A percentile compares a stretch with the other conserved stretches of the same genome.
These are phyloP conservation scores for Phocides pigmalion DNA, from an alignment of 1,140 invertebrate genomes.

Conservation along the genomic window DNA sequence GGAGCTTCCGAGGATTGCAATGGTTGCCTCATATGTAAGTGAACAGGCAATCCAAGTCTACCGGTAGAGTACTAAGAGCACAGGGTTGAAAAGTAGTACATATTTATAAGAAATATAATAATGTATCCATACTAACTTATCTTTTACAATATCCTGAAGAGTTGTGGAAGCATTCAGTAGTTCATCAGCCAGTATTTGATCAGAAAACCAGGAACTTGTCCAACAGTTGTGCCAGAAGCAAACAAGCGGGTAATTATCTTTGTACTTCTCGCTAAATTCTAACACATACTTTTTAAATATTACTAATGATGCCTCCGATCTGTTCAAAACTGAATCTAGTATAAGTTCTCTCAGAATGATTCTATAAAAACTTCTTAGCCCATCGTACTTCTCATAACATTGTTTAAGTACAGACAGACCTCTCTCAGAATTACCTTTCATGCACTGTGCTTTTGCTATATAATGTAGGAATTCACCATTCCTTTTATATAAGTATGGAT, in stretches of 20 bases:
- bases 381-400: conserved; percentile 57
- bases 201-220: conserved; percentile 76
- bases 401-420: conserved; percentile 62
- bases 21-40: too few species aligned
- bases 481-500: conserved; percentile 52
- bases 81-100: too few species aligned
- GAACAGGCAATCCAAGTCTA: too few species aligned
- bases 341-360: conserved; percentile 73
- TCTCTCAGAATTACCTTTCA: conserved; percentile 74
- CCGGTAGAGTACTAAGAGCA: too few species aligned
- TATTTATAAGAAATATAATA: too few species aligned
- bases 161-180: conserved; percentile 56
- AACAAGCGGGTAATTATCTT: conserved; percentile 69
- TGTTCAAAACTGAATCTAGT: conserved; percentile 67
- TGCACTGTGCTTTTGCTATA: conserved; percentile 70
- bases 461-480: conserved; percentile 75
- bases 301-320: conserved; percentile 71
- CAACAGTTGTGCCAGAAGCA: conserved; percentile 78
- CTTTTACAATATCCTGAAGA: conserved; percentile 61
- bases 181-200: conserved; percentile 69
- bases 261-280: conserved; percentile 60
- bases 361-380: conserved; percentile 64
- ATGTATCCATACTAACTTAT: conserved; percentile 59
- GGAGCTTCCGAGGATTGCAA: too few species aligned
- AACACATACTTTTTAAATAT: conserved; percentile 74